A percentile compares a stretch with the other conserved stretches of the same genome.
Conservation (phyloP, 2,888 invertebrate genomes). For the Drosophila mettleri region DNA sequence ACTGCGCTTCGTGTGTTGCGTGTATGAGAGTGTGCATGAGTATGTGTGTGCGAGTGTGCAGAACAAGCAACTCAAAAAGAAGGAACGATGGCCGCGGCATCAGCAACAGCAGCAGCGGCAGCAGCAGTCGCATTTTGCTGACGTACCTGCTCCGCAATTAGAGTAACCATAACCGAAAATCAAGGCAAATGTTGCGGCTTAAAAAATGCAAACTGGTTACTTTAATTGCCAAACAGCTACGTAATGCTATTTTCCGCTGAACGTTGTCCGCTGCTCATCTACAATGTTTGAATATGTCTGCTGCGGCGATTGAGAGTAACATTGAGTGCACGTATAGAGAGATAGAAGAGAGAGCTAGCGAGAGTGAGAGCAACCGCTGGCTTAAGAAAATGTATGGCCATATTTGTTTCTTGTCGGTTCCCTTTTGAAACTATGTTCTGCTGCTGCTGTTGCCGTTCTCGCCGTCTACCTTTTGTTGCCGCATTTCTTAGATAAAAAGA, state of each 20-base stretch:
- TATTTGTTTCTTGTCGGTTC: conserved; percentile 74
- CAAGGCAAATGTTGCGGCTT: conserved; percentile 63
- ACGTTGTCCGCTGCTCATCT: conserved; percentile 52
- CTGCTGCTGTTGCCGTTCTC: conserved; percentile 65
- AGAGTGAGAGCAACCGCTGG: conserved; percentile 47
- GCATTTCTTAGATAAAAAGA: conserved; percentile 76
- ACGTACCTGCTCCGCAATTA: conserved; percentile 71
- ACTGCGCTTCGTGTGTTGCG: conserved; percentile 50
- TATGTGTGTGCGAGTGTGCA: conserved; percentile 46
- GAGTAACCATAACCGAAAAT: conserved; percentile 69
- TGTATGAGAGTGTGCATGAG: conserved; percentile 23
- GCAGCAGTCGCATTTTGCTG: conserved; percentile 59
- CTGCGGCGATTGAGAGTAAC: conserved; percentile 42
- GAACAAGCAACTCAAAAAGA: conserved; percentile 55
- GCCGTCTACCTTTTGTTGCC: conserved; percentile 74
- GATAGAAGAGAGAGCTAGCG: conserved; percentile 18
- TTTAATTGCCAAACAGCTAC: conserved; percentile 65
- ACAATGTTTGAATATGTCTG: conserved; percentile 61
- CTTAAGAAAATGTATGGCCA: conserved; percentile 79
- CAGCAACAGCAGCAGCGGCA: conserved; percentile 34
- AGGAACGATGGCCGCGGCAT: conserved; percentile 62
- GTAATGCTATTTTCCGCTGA: conserved; percentile 73
- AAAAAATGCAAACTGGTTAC: conserved; percentile 77
- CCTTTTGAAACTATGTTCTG: conserved; percentile 67
- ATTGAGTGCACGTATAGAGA: conserved; percentile 36